Evolutionary conservation across 2,113 vertebrate genomes (phyloP), one percentile per base, ranked within the genome.

Genomic region (Corvus hawaiiensis): DNA sequence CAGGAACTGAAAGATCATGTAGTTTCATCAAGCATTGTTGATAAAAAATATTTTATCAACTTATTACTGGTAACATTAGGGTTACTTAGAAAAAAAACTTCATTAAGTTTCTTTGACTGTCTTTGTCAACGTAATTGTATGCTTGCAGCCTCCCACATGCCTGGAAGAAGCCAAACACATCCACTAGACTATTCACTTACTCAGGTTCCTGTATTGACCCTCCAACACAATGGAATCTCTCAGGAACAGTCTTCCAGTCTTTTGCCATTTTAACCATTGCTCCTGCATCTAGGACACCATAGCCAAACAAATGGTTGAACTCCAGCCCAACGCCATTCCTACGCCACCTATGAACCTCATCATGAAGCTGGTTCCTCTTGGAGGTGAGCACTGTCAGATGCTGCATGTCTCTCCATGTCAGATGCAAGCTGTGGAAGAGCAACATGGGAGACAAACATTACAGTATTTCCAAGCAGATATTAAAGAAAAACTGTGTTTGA

Each of bases 351-450:
- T 99, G 99, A 54, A 99, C 99, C 89, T 99, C 99, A 1, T 99
- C 99, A 0, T 99, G 99, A 23, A 99, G 99, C 94, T 99, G 99
- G 97, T 99, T 99, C 96, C 99, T 98, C 96, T 99, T 99, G 81
- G 99, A 99, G 46, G 99, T 99, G 83, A 99, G 98, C 71, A 99
- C 99, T 4, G 99, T 99, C 89, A 99, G 97, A 73, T 99, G 99
- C 91, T 99, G 99, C 98, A 99, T 98, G 97, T 99, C 99, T 76
- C 99, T 98, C 99, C 99, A 99, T 1, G 99, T 99, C 96, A 99
- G 98, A 86, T 98, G 98, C n/a, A 98, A 97, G 95, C 99, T 99
- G 95, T 26, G 64, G 23, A 76, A 73, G 9, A 41, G 52, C 33
- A 84, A 71, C 21, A 66, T 2, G n/a, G 39, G 52, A 77, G 92